Evolutionary conservation across 2,113 vertebrate species (phyloP).

Genomic region (Actenoides hombroni): DNA sequence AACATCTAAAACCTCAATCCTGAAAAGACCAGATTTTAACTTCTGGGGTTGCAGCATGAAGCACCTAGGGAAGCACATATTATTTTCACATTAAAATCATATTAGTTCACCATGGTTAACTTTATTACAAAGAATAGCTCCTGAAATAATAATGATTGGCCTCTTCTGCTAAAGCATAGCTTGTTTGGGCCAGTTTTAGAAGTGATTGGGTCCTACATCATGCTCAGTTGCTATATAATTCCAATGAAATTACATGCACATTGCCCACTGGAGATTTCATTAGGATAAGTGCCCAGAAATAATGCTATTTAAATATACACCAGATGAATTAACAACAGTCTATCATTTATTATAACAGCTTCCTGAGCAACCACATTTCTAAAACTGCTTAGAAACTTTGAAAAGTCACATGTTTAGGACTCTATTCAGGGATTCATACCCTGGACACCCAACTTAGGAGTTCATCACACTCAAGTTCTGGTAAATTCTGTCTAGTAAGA

Average conservation of each 20-base stretch:
- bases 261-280: conserved; percentile 53
- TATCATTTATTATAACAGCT: conserved; percentile 36
- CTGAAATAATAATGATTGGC: conserved; percentile 34
- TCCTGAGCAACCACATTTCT: conserved; percentile 5
- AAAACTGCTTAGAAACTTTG: conserved; percentile 43
- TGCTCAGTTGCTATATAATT: conserved; percentile 35
- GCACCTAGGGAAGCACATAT: conserved; percentile 33
- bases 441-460: conserved; percentile 11
- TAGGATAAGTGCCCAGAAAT: conserved; percentile 50
- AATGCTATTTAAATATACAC: background rate
- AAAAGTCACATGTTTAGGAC: background rate
- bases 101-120: conserved; percentile 63
- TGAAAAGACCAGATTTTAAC: background rate
- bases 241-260: conserved; percentile 37
- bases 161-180: conserved; percentile 5
- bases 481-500: conserved; percentile 41
- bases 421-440: background rate
- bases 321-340: conserved; percentile 49
- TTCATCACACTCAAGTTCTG: background rate
- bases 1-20: background rate
- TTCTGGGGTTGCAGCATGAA: background rate
- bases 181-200: conserved; percentile 20
- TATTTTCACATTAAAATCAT: conserved; percentile 70
- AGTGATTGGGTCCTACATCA: conserved; percentile 32
- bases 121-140: conserved; percentile 51